Evolutionary conservation across 2,797 vertebrate species (phyloP), one percentile per base, ranked within the genome.

Genomic region (Epinephelus coioides): DNA sequence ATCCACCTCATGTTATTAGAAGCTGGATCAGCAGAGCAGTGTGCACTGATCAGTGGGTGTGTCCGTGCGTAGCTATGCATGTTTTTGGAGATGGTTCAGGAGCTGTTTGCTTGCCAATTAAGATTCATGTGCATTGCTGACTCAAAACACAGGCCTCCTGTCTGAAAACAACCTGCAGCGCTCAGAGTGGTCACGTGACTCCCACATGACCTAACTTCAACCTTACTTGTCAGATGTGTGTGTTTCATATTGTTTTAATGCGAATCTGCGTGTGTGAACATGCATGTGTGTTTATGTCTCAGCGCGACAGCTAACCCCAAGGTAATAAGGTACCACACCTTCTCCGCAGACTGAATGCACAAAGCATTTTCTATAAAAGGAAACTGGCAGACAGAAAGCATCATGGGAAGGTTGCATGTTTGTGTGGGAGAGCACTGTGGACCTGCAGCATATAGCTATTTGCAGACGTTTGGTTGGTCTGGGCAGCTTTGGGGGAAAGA

Each of bases 1-100:
- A 93, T 92, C 91, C 88, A 74, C 69, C 84, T 88, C 84, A 60
- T 89, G 87, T 87, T 83, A 82, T 84, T 83, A 73, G 78, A 63
- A 75, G 80, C 79, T 86, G 79, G 71, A 83, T 79, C 82, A 57
- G 75, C 77, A 83, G 70, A 74, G 57, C 69, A 71, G 63, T 59
- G 40, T 78, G 76, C 40, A 59, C 75, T 70, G 40, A 64, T 82
- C 44, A 2, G 4, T 62, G 70, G 67, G 87, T 72, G 82, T 83
- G 81, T 84, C 62, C 51, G 69, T 70, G 59, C 57, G 63, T 54
- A 86, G 57, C 63, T 73, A 23, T 76, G 76, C 72, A 47, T 81
- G 73, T 47, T 46, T 76, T 85, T 83, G 75, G 88, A 89, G 71
- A 86, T 75, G 75, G 25, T 84, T 84, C 67, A 87, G 81, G 55